Base-by-base conservation (phyloP, 2,888 invertebrate genomes). In the Malthinus flaveolus region DNA sequence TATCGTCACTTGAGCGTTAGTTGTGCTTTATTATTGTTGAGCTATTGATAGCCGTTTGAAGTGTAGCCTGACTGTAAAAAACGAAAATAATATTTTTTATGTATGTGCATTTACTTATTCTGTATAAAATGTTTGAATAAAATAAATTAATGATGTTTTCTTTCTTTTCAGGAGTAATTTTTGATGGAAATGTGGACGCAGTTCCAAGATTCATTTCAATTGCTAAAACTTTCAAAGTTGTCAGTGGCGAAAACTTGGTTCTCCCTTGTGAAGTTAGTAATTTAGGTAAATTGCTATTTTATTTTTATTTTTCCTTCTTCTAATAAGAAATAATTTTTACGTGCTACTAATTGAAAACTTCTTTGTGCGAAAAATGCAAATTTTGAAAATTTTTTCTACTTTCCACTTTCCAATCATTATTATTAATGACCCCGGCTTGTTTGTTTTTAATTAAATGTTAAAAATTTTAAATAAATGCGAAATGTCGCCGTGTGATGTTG, bases 211-310 rank as follows among this genome's bases (percentile, higher is more conserved):
- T 59, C 44, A 35, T 59, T 10, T 39, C 59, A 31, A 46, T 47
- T 32, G 33, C 59, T 10, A 59, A 46, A 48, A 59, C 59, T 8
- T 56, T 59, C 33, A 59, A 59, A 47, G 59, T 59, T 23, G 46
- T 59, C 37, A 59, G 55, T 36, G 55, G 59, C n/a, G 59, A 59
- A 39, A 59, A 59, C 46, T 42, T 59, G 34, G 42, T 59, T 48
- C 51, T 59, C 9, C 59, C 59, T 13, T 59, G 59, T 34, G 59
- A 59, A 59, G 59, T 59, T 51, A 56, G 55, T 42, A 59, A 59
- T 34, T 59, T 59, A 56, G 59, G 59, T 59, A 45, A 59, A 32
- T 47, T 34, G 23, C 23, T 23, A 23, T 47, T 33, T n/a, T 47
- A 13, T 47, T 32, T 33, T 34, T 47, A 13, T 33, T 7, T 33